Conservation (phyloP, 1,140 invertebrate genomes). For the Spodoptera litura region DNA sequence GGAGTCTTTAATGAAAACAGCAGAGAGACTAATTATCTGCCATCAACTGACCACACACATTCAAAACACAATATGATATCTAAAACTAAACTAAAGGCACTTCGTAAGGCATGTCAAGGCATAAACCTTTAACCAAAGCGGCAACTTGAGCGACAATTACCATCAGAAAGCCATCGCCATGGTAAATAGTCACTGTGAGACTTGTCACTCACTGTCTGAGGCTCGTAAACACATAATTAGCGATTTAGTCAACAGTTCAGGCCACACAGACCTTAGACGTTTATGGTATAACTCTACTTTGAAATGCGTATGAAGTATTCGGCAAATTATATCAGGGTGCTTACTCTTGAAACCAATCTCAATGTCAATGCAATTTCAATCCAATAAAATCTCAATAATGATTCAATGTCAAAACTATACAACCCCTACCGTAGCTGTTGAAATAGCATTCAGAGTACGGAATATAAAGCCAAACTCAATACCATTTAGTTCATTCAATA, state of each 20-base stretch:
- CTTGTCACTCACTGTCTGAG: slow-evolving; percentile 32
- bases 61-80: neutral
- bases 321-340: no score
- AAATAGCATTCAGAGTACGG: no score
- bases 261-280: neutral
- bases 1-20: no score
- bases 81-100: neutral
- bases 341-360: no score
- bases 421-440: no score
- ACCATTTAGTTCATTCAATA: no score
- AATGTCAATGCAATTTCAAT: no score
- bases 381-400: no score
- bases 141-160: slow-evolving; percentile 8
- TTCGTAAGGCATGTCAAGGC: slow-evolving; percentile 10
- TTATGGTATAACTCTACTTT: neutral
- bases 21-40: neutral
- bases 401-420: no score
- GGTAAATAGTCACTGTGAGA: neutral
- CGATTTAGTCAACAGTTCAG: slow-evolving; percentile 34
- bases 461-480: no score
- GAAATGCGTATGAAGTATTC: no score
- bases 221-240: slow-evolving; percentile 26
- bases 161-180: slow-evolving; percentile 15
- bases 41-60: neutral
- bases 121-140: slow-evolving; percentile 5